A percentile compares a stretch with the other conserved stretches of the same genome.
Conservation (phyloP, 2,113 vertebrate genomes). For the Erpornis zantholeuca region DNA sequence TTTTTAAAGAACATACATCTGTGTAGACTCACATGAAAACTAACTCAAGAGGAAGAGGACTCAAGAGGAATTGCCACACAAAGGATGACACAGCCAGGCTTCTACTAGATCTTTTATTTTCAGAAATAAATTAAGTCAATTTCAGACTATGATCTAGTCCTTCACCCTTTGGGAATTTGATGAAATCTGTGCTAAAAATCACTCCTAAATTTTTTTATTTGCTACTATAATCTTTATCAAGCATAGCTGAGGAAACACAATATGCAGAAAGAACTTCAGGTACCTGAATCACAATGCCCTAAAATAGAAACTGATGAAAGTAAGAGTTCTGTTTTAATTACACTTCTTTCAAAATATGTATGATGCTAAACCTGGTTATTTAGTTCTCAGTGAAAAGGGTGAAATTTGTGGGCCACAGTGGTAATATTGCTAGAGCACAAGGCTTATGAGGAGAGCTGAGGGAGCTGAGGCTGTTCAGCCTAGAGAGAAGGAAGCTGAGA, state of each 20-base stretch:
- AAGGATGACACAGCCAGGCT: neutral
- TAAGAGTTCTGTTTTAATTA: neutral
- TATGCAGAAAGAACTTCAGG: neutral
- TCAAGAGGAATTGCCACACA: neutral
- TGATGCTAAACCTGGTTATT: neutral
- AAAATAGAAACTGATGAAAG: neutral
- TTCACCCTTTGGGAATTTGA: neutral
- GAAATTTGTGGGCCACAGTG: neutral
- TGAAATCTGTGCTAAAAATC: conserved; percentile 30
- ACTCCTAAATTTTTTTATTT: neutral
- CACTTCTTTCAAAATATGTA: neutral
- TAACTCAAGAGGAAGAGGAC: neutral
- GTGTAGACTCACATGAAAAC: neutral
- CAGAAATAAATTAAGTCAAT: conserved; percentile 3
- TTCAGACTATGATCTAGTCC: neutral
- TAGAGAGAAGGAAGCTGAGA: neutral
- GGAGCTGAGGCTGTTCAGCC: neutral
- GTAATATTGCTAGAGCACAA: neutral
- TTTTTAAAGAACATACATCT: neutral
- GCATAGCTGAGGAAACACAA: neutral
- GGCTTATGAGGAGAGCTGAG: neutral
- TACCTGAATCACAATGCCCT: neutral
- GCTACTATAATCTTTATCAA: neutral
- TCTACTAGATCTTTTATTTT: neutral
- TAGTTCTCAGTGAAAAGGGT: neutral